These are phyloP conservation scores for Bombus fervidus DNA, from an alignment of 1,140 invertebrate genomes.

Conservation along the genomic window DNA sequence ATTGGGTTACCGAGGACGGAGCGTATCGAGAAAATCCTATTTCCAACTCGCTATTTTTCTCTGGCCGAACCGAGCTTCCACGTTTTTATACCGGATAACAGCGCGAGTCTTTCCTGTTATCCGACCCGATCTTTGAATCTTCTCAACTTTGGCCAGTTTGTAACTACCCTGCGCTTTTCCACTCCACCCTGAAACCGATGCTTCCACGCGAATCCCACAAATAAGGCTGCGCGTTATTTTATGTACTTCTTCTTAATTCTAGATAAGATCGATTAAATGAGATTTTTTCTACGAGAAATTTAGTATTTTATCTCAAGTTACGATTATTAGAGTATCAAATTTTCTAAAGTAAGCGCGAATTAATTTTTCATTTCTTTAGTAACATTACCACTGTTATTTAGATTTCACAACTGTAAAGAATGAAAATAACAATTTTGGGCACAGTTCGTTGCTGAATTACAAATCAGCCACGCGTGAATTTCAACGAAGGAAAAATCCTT, in stretches of 20 bases:
- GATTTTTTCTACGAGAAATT: not conserved
- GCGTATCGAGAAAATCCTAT: slow-evolving; percentile 53
- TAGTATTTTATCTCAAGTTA: not conserved
- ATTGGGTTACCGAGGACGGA: slow-evolving; percentile 63
- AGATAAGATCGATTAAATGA: not conserved
- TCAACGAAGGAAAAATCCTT: no score
- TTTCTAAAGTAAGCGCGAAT: no score
- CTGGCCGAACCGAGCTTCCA: slow-evolving; percentile 24
- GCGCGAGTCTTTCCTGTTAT: slow-evolving; percentile 61
- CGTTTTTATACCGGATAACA: slow-evolving; percentile 65
- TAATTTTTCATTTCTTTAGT: no score
- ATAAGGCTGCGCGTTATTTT: not conserved
- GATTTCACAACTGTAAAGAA: no score
- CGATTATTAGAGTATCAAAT: not conserved
- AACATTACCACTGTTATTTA: no score
- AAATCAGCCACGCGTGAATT: no score
- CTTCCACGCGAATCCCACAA: not conserved
- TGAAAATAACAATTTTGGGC: no score
- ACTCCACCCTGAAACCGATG: not conserved
- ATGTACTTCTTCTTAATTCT: not conserved
- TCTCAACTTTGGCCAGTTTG: slow-evolving; percentile 35
- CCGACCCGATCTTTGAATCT: slow-evolving; percentile 59
- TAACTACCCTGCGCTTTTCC: slow-evolving; percentile 27
- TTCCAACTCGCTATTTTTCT: slow-evolving; percentile 65
- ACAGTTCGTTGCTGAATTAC: no score